Evolutionary conservation across 1,140 invertebrate genomes (phyloP).

Genomic region (Drosophila arawakana): DNA sequence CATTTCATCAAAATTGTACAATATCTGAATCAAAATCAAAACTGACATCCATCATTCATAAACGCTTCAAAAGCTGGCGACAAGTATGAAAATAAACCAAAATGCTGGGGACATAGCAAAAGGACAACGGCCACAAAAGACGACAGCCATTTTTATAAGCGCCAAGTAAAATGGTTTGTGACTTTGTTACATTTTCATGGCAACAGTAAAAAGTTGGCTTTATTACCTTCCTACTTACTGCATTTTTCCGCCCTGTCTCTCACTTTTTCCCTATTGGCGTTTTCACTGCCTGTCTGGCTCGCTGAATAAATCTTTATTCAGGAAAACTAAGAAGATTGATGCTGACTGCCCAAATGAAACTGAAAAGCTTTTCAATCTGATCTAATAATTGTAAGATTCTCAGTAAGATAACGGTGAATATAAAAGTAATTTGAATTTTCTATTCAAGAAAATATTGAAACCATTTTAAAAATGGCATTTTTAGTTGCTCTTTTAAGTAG

Average conservation of each 20-base stretch:
- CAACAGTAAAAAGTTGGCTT: slow-evolving; percentile 76
- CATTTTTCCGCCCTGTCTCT: slow-evolving; percentile 8
- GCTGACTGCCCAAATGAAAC: slow-evolving; percentile 64
- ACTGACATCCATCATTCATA: slow-evolving; percentile 77
- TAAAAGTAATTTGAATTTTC: slow-evolving; percentile 25
- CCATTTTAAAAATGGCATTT: background rate
- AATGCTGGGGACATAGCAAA: slow-evolving; percentile 17
- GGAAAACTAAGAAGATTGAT: slow-evolving; percentile 70
- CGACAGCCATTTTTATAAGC: slow-evolving; percentile 69
- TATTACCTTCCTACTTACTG: slow-evolving; percentile 78
- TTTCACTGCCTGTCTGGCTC: slow-evolving; percentile 6
- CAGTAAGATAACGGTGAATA: slow-evolving; percentile 9
- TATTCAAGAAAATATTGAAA: background rate
- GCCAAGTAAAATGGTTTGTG: slow-evolving; percentile 74
- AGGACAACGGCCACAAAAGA: slow-evolving; percentile 41
- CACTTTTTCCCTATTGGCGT: background rate
- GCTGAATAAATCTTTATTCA: slow-evolving; percentile 75
- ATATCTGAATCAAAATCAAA: slow-evolving; percentile 60
- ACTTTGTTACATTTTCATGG: slow-evolving; percentile 80
- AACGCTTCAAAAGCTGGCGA: slow-evolving; percentile 58
- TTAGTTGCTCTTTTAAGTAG: no score
- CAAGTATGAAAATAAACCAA: slow-evolving; percentile 39
- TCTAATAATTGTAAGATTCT: slow-evolving; percentile 41
- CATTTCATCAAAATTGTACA: slow-evolving; percentile 65
- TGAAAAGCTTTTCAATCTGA: slow-evolving; percentile 61